Evolutionary conservation across 2,113 vertebrate genomes (phyloP), one percentile per base, ranked within the genome.

Genomic region (Eretmochelys imbricata): DNA sequence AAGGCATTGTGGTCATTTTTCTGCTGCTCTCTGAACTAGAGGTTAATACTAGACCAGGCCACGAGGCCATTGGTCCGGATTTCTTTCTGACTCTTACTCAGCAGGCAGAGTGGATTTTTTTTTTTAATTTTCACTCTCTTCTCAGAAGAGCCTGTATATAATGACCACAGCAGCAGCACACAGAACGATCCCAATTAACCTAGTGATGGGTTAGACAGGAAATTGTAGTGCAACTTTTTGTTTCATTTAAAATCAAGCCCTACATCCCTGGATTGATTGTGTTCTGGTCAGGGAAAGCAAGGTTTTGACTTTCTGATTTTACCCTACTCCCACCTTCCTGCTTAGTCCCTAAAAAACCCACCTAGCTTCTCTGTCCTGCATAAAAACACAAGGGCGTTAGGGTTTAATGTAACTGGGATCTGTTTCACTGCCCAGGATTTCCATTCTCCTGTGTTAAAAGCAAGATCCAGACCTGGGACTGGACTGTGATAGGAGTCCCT

Each of bases 221-320:
- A 88, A 42, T 11, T 0, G 0, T 25, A 57, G 54, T 4, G 55
- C 8, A n/a, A 16, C 0, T 4, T 51, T 22, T 4, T 76, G 57
- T 16, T 29, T 2, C 25, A 29, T 1, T 72, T 65, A 17, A 54
- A 53, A 46, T 10, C 11, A 79, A 83, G 25, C 35, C 83, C 38
- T 75, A n/a, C 24, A 53, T 29, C 3, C 20, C 76, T 76, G 57
- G 17, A 8, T 24, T 55, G 55, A 88, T 17, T 0, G 0, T 42
- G 42, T 50, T 9, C 25, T 38, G 83, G 51, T 42, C 6, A 1
- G 24, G 27, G 49, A 46, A 31, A 78, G 31, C 12, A 8, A 62
- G 54, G 35, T 48, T 11, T 81, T 20, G 19, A 53, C 76, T 91
- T 85, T 48, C 65, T 46, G 51, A 69, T 87, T 48, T 54, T 12